These are phyloP conservation scores for Edolisoma coerulescens DNA, from an alignment of 2,113 vertebrate genomes.

Conservation along the genomic window DNA sequence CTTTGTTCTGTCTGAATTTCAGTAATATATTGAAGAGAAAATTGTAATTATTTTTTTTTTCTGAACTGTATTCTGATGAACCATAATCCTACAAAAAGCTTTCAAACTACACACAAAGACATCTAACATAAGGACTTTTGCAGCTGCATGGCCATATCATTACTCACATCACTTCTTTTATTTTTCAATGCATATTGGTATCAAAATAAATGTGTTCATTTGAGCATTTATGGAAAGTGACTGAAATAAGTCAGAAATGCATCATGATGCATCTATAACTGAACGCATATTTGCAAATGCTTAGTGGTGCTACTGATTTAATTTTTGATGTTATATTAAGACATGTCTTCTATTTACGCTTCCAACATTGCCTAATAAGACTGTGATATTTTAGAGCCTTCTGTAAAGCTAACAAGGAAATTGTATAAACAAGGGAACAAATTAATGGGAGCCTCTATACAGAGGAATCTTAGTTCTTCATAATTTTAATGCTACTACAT, in stretches of 20 bases:
- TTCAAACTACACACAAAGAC: not conserved
- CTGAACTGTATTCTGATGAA: not conserved
- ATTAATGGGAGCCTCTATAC: not conserved
- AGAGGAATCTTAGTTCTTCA: not conserved
- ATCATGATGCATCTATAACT: not conserved
- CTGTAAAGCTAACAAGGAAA: not conserved
- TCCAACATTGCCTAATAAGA: not conserved
- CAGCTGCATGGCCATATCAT: not conserved
- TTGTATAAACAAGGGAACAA: not conserved
- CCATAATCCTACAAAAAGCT: not conserved
- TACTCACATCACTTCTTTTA: not conserved
- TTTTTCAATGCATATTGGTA: not conserved
- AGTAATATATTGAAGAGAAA: not conserved
- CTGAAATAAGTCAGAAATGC: slow-evolving; percentile 1
- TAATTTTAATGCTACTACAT: not conserved
- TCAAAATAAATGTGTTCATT: not conserved
- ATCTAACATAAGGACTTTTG: not conserved
- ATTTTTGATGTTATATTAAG: not conserved
- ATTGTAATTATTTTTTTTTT: not conserved
- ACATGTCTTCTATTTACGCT: not conserved
- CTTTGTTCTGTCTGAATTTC: not conserved
- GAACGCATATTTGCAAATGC: not conserved
- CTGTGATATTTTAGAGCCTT: not conserved
- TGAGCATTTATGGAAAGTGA: not conserved
- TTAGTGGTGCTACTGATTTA: not conserved